Percentiles rank a stretch among this genome's conserved stretches.
Evolutionary conservation across 2,113 vertebrate species (phyloP).

Genomic region (Crotophaga sulcirostris): DNA sequence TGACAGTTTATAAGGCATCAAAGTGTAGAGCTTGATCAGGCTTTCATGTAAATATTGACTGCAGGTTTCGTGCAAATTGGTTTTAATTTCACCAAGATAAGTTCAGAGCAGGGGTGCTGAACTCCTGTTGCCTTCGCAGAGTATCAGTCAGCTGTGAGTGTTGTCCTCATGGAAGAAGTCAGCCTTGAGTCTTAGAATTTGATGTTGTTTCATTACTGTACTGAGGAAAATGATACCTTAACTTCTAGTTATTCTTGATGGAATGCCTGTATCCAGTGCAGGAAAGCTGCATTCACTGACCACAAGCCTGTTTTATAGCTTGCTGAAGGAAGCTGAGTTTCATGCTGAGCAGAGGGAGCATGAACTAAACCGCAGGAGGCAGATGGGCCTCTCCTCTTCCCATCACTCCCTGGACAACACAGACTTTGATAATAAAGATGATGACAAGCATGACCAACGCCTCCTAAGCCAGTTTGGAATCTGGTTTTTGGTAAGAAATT

Average conservation of each 20-base stretch:
- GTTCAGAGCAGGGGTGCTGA: neutral
- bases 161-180: neutral
- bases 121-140: neutral
- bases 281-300: neutral
- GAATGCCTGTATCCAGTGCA: neutral
- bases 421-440: slow-evolving; percentile 98
- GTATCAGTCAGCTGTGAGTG: neutral
- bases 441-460: slow-evolving; percentile 96
- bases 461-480: slow-evolving; percentile 98
- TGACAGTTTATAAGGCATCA: accelerated
- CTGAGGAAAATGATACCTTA: neutral
- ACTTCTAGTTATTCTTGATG: neutral
- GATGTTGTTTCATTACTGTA: neutral
- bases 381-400: slow-evolving; percentile 95
- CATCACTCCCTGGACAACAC: slow-evolving; percentile 96
- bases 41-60: neutral
- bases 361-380: slow-evolving; percentile 91
- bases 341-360: slow-evolving; percentile 95
- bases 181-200: neutral
- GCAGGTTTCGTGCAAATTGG: neutral
- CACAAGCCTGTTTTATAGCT: slow-evolving; percentile 67
- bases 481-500: slow-evolving; percentile 91
- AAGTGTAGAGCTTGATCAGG: accelerated
- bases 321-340: slow-evolving; percentile 97
- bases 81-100: neutral